phyloP scores from a whole-genome alignment of 2,797 vertebrate genomes.

The Orestias chungarensis region DNA sequence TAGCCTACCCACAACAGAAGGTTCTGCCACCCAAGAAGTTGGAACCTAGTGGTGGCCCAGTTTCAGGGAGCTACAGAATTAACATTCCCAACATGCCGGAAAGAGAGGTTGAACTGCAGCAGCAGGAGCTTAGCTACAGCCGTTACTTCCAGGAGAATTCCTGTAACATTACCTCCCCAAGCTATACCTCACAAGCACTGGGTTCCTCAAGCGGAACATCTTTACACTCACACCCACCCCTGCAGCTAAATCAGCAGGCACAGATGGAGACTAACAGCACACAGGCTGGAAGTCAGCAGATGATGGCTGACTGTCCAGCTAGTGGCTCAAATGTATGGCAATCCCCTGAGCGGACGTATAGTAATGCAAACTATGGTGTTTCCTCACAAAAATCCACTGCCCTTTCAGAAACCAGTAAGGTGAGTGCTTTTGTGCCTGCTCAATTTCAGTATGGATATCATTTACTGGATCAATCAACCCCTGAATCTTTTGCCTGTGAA shows the following conservation, averaged over 20 bases:
- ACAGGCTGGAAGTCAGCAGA: constrained; percentile 81
- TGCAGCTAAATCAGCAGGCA: constrained; percentile 74
- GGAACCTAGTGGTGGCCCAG: constrained; percentile 75
- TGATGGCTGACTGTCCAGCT: constrained; percentile 86
- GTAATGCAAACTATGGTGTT: constrained; percentile 85
- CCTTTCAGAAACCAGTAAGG: constrained; percentile 82
- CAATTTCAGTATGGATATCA: constrained; percentile 87
- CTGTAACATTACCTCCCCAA: constrained; percentile 84
- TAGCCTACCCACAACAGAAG: constrained; percentile 90
- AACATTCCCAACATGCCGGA: constrained; percentile 84
- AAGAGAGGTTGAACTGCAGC: constrained; percentile 83
- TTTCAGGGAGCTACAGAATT: constrained; percentile 85
- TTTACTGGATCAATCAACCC: constrained; percentile 80
- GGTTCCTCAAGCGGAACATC: constrained; percentile 72
- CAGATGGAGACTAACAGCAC: constrained; percentile 79
- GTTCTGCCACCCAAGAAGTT: constrained; percentile 86
- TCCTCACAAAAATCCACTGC: constrained; percentile 81
- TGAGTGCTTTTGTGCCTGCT: constrained; percentile 70
- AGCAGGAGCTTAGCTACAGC: constrained; percentile 83
- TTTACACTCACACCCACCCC: constrained; percentile 69
- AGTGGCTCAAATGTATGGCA: constrained; percentile 83
- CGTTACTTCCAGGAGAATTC: constrained; percentile 86
- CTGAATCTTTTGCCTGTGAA: constrained; percentile 81
- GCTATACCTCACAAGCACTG: constrained; percentile 91
- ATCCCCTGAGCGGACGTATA: constrained; percentile 86